These are phyloP conservation scores for Anthrax anthrax DNA, from an alignment of 2,888 invertebrate genomes.

Conservation along the genomic window DNA sequence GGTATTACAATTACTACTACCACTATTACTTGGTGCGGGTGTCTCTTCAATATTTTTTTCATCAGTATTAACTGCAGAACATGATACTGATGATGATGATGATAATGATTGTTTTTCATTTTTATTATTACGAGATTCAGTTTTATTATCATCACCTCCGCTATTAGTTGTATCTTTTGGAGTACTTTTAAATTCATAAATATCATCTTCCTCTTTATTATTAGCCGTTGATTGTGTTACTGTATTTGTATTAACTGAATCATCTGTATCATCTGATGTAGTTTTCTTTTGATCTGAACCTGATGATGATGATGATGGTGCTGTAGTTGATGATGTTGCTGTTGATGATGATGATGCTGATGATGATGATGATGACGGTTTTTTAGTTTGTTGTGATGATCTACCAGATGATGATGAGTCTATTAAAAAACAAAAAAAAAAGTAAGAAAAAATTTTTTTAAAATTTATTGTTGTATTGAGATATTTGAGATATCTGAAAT, in stretches of 20 bases:
- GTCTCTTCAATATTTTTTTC: slow-evolving; percentile 7
- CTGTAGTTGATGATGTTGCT: background rate
- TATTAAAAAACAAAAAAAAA: background rate
- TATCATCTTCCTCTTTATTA: slow-evolving; percentile 15
- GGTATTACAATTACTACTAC: slow-evolving; percentile 1
- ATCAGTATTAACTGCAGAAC: slow-evolving; percentile 2
- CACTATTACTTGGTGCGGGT: background rate
- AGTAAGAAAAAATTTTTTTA: too few relatives aligned
- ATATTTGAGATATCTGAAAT: too few relatives aligned
- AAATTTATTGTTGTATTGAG: too few relatives aligned
- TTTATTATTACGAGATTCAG: slow-evolving; percentile 13
- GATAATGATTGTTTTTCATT: slow-evolving; percentile 11
- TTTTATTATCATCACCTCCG: slow-evolving; percentile 16
- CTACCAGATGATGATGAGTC: background rate
- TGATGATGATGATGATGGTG: slow-evolving; percentile 5
- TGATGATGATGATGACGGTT: background rate
- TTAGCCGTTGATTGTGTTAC: slow-evolving; percentile 3
- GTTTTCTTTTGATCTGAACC: slow-evolving; percentile 11
- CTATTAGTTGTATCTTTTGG: slow-evolving; percentile 16
- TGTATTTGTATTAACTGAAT: slow-evolving; percentile 5
- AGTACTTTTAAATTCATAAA: slow-evolving; percentile 18
- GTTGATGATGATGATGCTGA: background rate
- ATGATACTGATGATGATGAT: too few relatives aligned
- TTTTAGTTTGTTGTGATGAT: slow-evolving; percentile 3
- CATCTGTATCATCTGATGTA: slow-evolving; percentile 9